Evolutionary conservation across 2,113 vertebrate genomes (phyloP).

Genomic region (Gavia stellata): DNA sequence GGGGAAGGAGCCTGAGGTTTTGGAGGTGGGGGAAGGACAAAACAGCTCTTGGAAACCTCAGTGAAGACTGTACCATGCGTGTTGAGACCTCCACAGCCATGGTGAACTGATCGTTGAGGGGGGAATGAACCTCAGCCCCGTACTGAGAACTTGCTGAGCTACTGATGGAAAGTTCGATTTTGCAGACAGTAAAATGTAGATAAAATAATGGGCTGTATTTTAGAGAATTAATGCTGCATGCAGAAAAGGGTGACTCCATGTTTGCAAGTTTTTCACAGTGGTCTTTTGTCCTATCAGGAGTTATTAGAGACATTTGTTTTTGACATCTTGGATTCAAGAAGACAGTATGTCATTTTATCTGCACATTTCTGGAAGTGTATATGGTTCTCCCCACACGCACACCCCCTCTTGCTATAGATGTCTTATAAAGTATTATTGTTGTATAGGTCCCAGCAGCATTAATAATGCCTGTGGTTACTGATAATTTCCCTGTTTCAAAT

Average conservation of each 20-base stretch:
- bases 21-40: too few species aligned
- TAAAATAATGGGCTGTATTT: not conserved
- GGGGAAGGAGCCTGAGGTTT: not conserved
- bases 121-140: not conserved
- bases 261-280: not conserved
- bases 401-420: not conserved
- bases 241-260: not conserved
- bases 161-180: not conserved
- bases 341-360: not conserved
- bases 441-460: not conserved
- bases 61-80: accelerated
- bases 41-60: not conserved
- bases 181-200: not conserved
- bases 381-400: not conserved
- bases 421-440: not conserved
- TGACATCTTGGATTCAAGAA: not conserved
- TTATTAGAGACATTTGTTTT: not conserved
- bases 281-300: not conserved
- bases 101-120: not conserved
- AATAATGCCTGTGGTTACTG: not conserved
- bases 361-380: not conserved
- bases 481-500: not conserved
- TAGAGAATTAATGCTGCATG: not conserved
- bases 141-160: not conserved
- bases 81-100: not conserved